Base-by-base conservation (phyloP, 2,113 vertebrate genomes). In the Oophaga pumilio region DNA sequence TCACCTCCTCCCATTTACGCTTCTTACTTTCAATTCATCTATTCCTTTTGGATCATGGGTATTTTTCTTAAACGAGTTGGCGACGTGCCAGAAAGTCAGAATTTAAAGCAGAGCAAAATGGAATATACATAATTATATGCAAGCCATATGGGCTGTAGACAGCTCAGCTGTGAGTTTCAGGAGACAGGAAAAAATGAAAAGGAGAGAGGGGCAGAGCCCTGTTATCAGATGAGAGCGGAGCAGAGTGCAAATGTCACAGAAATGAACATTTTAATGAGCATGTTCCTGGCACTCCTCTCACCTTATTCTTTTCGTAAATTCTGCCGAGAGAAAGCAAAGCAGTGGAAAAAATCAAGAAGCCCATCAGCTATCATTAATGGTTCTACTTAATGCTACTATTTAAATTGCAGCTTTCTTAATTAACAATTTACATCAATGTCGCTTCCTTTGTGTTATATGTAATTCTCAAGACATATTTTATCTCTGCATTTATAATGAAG, bases 51-150 rank as follows among this genome's bases (percentile, higher is more conserved):
- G 94, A 96, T 95, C 90, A 90, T 88, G 89, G 90, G 92, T 93
- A 49, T 62, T 73, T 76, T 74, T 90, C 92, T 93, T 94, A 97
- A 98, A 97, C 96, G 93, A 94, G 93, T 92, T 98, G 97, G 97
- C 96, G 85, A 86, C 87, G 91, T 94, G 96, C 97, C 98, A 98
- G 93, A 91, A 96, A 94, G 96, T 97, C 96, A 97, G 93, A 93
- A 95, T 95, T 94, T 94, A 95, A 96, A 95, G 94, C 95, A 95
- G 95, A 95, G 95, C 94, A 96, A 97, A 97, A 96, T 96, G 96
- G 96, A 97, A 96, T 95, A 95, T 94, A 95, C 95, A 96, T 97
- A 97, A 97, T 97, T 94, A 96, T 95, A 95, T 96, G 95, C 94
- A 93, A 94, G 93, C 94, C 95, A 95, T 96, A 96, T 96, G 95